Evolutionary conservation across 2,888 invertebrate species (phyloP), one percentile per base, ranked within the genome.

Genomic region (Eupithecia pulchellata): DNA sequence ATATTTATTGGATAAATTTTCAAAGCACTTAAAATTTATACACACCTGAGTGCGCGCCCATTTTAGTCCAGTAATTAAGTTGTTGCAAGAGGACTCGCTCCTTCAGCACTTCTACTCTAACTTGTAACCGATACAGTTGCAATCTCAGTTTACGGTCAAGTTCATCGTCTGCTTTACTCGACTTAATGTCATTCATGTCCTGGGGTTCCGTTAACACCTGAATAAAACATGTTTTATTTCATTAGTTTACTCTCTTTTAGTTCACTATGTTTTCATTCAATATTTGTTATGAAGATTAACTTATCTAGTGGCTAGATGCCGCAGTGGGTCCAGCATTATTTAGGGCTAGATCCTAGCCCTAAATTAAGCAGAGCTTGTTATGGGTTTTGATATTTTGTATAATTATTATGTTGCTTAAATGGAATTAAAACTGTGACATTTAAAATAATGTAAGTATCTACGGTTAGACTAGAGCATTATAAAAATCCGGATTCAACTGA

Each of bases 61-160:
- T 52, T 52, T 52, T 52, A 52, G 52, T 13, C 52, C 52, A 52
- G 52, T 52, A 52, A 52, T 25, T 52, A 1, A 52, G 52, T 25
- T 52, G 52, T 25, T 52, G 52, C 13, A 52, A 52, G 25, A 52
- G 52, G 4, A 52, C 13, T 25, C 52, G 20, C 25, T 52, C 52
- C 25, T 25, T 52, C 4, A 52, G 52, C 52, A 52, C 25, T 52
- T 25, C 52, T 11, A 52, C 52, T 52, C 52, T 52, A 25, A 52
- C 13, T 52, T 52, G 52, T 52, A 52, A 25, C 25, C 25, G 52
- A 52, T 25, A 1, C 11, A 25, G 25, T 25, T 52, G 52, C 52
- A 52, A 25, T 52, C 52, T 25, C 11, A 52, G 52, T 52, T 52
- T 52, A 25, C 25, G 25, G 11, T 52, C 52, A 25, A 52, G 20